Base-by-base conservation (phyloP, 2,113 vertebrate species). In the Colistium nudipinnis region DNA sequence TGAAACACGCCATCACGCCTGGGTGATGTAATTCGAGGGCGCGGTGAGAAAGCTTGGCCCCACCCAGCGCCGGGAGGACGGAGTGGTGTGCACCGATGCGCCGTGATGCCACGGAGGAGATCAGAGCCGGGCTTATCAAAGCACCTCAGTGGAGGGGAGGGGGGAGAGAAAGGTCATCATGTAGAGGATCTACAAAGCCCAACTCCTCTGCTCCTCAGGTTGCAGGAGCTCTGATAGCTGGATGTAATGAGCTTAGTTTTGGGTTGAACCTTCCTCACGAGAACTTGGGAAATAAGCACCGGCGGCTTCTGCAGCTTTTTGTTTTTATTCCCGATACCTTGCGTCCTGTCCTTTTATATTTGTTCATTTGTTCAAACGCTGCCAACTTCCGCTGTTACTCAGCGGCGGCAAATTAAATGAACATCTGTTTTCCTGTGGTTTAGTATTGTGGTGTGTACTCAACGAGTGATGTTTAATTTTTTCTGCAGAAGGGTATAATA, bases 111-210 rank as follows among this genome's bases (percentile, higher is more conserved):
- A 60, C 35, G 12, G 49, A 71, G 60, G 74, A 86, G 76, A 87
- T 89, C 84, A 87, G 82, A 86, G 83, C 49, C 41, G 6, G 43
- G 45, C 63, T 90, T 90, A 92, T 92, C 85, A 92, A 90, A 90
- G 88, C 75, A 88, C 83, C 87, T 88, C 80, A 81, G 70, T 43
- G 51, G 63, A 87, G 82, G 70, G 84, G 73, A 72, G 65, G 13
- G n/a, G 35, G 73, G 43, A 70, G 67, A 76, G 62, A 81, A 77
- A 78, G 85, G 85, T 89, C 80, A 85, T 83, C 76, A 83, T 87
- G 90, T 79, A 82, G 65, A 88, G 70, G 59, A 85, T 85, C 85
- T 90, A 89, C 88, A 91, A 91, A 90, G 87, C 62, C 67, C 35
- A 38, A 17, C 78, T 85, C 52, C 49, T 68, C 60, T 68, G 44